Conservation (phyloP, 2,888 invertebrate genomes). For the Arrhopalites spinosus region DNA sequence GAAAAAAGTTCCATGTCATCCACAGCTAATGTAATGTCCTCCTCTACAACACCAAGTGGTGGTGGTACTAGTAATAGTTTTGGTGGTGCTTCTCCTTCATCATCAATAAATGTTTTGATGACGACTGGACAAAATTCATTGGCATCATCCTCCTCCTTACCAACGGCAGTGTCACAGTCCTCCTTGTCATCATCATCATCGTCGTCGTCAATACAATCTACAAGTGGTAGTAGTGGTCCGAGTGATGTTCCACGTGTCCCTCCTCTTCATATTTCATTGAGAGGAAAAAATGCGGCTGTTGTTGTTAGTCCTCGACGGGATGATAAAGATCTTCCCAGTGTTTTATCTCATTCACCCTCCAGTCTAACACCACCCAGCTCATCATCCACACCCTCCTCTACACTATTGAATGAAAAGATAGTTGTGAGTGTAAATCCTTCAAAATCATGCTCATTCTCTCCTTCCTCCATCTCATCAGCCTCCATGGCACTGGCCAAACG, state of each 20-base stretch:
- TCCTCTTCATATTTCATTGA: slow-evolving; percentile 82
- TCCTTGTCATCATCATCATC: slow-evolving; percentile 18
- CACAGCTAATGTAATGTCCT: slow-evolving; percentile 42
- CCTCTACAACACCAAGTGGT: slow-evolving; percentile 35
- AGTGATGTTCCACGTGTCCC: slow-evolving; percentile 83
- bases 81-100: not conserved
- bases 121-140: not conserved
- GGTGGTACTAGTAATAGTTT: slow-evolving; percentile 1
- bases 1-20: slow-evolving; percentile 41
- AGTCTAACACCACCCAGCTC: not conserved
- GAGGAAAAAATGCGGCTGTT: slow-evolving; percentile 79
- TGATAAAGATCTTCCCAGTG: slow-evolving; percentile 30
- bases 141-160: not conserved
- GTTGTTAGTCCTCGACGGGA: slow-evolving; percentile 68
- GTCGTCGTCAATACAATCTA: slow-evolving; percentile 26
- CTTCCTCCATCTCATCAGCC: slow-evolving; percentile 2
- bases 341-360: slow-evolving; percentile 9
- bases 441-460: slow-evolving; percentile 8
- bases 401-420: slow-evolving; percentile 24
- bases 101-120: not conserved
- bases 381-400: not conserved
- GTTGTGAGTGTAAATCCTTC: slow-evolving; percentile 16
- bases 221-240: slow-evolving; percentile 50
- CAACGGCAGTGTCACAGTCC: not conserved
- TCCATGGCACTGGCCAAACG: slow-evolving; percentile 22